phyloP scores from a whole-genome alignment of 2,888 invertebrate species.

The Petrolisthes manimaculis region DNA sequence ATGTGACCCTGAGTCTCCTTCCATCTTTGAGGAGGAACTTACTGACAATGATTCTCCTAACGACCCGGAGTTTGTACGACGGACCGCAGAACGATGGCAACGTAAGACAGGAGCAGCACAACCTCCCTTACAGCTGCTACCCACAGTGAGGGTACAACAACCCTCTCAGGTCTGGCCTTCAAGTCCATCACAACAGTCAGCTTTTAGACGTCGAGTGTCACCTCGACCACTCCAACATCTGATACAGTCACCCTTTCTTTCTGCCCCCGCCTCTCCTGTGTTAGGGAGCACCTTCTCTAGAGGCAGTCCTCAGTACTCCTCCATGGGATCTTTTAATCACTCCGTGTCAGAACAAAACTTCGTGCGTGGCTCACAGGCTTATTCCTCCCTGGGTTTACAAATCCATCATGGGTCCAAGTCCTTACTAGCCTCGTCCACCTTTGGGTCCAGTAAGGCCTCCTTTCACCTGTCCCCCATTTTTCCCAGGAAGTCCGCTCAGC shows the following conservation, averaged over 20 bases:
- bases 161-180: conserved; percentile 32
- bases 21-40: conserved; percentile 44
- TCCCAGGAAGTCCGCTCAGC: not conserved
- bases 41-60: conserved; percentile 52
- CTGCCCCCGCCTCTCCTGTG: not conserved
- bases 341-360: not conserved
- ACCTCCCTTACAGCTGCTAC: not conserved
- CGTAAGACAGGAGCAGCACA: conserved; percentile 33
- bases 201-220: conserved; percentile 36
- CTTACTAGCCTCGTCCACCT: not conserved
- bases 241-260: not conserved
- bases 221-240: conserved; percentile 23
- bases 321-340: conserved; percentile 2
- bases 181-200: conserved; percentile 39
- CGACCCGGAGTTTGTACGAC: conserved; percentile 46
- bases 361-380: not conserved
- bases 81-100: conserved; percentile 41
- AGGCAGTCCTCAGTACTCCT: conserved; percentile 27
- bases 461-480: not conserved
- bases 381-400: conserved; percentile 16
- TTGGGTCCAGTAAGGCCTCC: not conserved
- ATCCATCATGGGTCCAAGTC: too few relatives aligned
- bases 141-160: not conserved
- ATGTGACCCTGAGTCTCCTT: not conserved
- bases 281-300: not conserved